Percentiles rank a stretch among this genome's conserved stretches.
Conservation (phyloP, 2,797 vertebrate genomes). For the Allobates femoralis region DNA sequence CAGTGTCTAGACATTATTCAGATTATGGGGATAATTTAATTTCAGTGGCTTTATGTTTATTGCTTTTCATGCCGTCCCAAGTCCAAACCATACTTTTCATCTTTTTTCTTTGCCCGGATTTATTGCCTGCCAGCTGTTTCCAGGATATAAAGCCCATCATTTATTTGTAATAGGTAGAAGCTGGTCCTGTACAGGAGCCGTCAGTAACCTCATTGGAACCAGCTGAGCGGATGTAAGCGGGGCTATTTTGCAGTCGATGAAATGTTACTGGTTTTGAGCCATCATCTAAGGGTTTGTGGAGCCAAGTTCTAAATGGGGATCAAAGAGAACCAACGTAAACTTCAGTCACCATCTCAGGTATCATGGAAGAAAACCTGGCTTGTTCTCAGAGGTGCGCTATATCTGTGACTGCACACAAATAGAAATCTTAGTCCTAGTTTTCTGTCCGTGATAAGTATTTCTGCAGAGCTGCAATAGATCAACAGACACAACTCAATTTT, state of each 20-base stretch:
- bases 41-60: neutral
- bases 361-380: slow-evolving; percentile 16
- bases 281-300: neutral
- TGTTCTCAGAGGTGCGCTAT: slow-evolving; percentile 10
- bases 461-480: neutral
- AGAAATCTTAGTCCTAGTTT: neutral
- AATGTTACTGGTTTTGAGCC: slow-evolving; percentile 56
- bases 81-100: slow-evolving; percentile 29
- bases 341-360: slow-evolving; percentile 28
- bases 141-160: slow-evolving; percentile 35
- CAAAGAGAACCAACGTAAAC: slow-evolving; percentile 34
- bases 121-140: slow-evolving; percentile 47
- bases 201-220: slow-evolving; percentile 58
- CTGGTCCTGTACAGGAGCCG: slow-evolving; percentile 40
- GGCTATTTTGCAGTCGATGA: slow-evolving; percentile 39
- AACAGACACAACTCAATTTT: neutral
- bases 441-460: neutral
- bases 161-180: slow-evolving; percentile 33
- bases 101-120: neutral
- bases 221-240: slow-evolving; percentile 44
- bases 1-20: neutral
- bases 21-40: neutral
- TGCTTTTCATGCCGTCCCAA: neutral
- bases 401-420: neutral
- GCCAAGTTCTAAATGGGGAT: slow-evolving; percentile 25